Base-by-base conservation (phyloP, 2,888 invertebrate genomes). In the Lasioglossum lativentre region DNA sequence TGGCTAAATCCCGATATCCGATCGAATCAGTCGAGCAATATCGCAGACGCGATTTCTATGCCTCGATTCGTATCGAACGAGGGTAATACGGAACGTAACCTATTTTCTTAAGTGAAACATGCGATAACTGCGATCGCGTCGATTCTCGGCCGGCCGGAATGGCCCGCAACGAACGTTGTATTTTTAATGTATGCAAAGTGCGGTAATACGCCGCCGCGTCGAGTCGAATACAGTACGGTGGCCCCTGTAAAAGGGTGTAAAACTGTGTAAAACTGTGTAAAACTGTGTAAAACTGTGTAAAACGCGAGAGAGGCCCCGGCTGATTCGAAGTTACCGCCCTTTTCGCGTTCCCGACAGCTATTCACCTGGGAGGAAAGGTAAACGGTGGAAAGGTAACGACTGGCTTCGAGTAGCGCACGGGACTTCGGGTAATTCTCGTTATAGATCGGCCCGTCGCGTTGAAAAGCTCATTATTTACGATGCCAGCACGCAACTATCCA, bases 391-490 rank as follows among this genome's bases (percentile, higher is more conserved):
- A n/a, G 52, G 52, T 34, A 75, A 75, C 27, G 27, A 75, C 56
- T 34, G 27, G 19, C 56, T 75, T 75, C 56, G 38, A n/a, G 34
- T 40, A 23, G 38, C 12, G 38, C 68, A 19, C 68, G 38, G 68
- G 52, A 23, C 59, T 75, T 38, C n/a, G 38, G n/a, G 52, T 27
- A 56, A n/a, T n/a, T 38, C 52, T 75, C 59, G 75, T 75, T 75
- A 56, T 59, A 75, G 56, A 59, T 75, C 59, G 14, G n/a, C 6
- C 52, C 40, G 59, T 27, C 34, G 40, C 75, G 59, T 59, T 56
- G 75, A 59, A 75, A 56, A 40, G 16, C 75, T 45, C 27, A 63
- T 66, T 66, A 47, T 75, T 66, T 66, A 42, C 42, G 30, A 63
- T 19, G 42, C 40, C 40, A 14, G 38, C 75, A 30, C 63, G 75